Conservation (phyloP, 2,113 vertebrate genomes). For the Dolichallabes microphthalmus region DNA sequence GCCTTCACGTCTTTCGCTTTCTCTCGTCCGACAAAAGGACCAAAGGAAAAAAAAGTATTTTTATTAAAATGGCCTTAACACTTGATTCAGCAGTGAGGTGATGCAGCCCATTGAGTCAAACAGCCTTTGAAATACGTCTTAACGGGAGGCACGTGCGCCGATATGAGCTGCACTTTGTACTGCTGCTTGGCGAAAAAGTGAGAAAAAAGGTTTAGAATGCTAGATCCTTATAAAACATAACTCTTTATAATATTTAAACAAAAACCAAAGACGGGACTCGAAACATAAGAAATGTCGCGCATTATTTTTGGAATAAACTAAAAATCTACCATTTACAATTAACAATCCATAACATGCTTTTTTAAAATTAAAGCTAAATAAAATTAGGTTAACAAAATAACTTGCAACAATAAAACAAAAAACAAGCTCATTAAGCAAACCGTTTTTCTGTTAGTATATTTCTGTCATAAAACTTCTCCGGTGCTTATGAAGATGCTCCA, state of each 20-base stretch:
- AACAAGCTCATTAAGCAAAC: no score
- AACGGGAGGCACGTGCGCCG: constrained; percentile 22
- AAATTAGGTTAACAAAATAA: not conserved
- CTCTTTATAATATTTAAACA: not conserved
- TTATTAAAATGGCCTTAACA: constrained; percentile 25
- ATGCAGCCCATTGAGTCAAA: constrained; percentile 9
- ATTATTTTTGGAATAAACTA: not conserved
- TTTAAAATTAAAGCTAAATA: not conserved
- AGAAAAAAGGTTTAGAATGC: not conserved
- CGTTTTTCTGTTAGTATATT: not conserved
- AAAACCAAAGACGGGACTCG: not conserved
- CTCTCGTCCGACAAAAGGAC: constrained; percentile 53
- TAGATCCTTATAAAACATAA: not conserved
- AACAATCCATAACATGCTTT: not conserved
- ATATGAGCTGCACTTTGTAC: not conserved
- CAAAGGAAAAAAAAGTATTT: constrained; percentile 35
- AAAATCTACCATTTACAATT: not conserved
- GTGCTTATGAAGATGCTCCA: not conserved
- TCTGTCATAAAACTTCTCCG: not conserved
- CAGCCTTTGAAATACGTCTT: constrained; percentile 16
- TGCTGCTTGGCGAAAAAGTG: not conserved
- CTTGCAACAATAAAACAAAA: not conserved
- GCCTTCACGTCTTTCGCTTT: constrained; percentile 67
- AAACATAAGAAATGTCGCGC: not conserved
- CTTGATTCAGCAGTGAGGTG: constrained; percentile 19